Base-by-base conservation (phyloP, 64 coral and sea anemone genomes). In the Actinia equina region DNA sequence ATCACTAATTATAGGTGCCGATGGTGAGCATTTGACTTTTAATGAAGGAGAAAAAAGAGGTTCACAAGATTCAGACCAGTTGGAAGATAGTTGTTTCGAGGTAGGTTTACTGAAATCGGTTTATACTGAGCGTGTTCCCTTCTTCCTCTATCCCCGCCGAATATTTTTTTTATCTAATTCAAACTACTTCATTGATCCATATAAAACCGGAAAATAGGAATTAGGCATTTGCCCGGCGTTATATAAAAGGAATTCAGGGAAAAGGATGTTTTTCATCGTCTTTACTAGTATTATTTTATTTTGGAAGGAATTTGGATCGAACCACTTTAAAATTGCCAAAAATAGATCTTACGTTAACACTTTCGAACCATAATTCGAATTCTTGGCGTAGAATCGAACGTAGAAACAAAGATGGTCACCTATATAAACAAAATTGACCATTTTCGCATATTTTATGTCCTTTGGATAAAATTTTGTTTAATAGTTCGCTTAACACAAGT, bases 11-110 rank as follows among this genome's bases (percentile, higher is more conserved):
- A 1, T 14, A 74, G 74, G 51, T 42, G 61, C 62, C 56, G 88
- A 86, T 43, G 65, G 54, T 15, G 77, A 79, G 44, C 45, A 91
- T n/a, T 45, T 77, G 6, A 46, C 59, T 59, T 63, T 86, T 37
- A 76, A 86, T 6, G 51, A 45, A 20, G 44, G 37, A 44, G 76
- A 89, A 17, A 88, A 92, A 71, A 42, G 86, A 77, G 76, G 82
- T 62, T 76, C 91, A 13, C 86, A 88, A 51, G 74, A 77, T 86
- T 87, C 87, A 14, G 88, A 93, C 6, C 59, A 87, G 30, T 77
- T 83, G 4, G 94, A 97, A 60, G 94, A 97, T 41, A 97, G 91
- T 62, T 97, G 94, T 71, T 97, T 89, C 51, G 94, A 97, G 94
- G 94, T 97, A 92, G 7, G 45, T 49, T 22, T 37, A 6, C 22